Percentiles rank a stretch among this genome's conserved stretches.
Evolutionary conservation across 35 echinoderm and acorn worm species (phyloP).

Genomic region (Anneissia japonica): DNA sequence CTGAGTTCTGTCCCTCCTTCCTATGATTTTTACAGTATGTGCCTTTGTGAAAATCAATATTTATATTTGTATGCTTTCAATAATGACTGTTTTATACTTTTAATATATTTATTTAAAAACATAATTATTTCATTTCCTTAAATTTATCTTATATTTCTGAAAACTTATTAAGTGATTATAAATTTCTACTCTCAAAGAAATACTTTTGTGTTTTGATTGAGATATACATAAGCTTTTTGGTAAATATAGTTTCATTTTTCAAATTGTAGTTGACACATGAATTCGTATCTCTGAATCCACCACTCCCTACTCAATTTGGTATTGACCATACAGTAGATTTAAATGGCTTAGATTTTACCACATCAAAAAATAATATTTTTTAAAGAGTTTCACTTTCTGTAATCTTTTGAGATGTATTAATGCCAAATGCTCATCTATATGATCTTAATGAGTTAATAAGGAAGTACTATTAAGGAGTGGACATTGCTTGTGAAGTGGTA

Average conservation of each 20-base stretch:
- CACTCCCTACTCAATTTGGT: neutral
- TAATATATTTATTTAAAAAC: no score
- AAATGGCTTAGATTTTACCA: neutral
- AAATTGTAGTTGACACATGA: neutral
- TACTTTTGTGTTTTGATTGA: no score
- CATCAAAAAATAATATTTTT: neutral
- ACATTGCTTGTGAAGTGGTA: neutral
- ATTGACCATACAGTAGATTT: neutral
- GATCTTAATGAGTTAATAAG: neutral
- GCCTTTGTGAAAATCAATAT: no score
- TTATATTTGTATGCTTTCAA: no score
- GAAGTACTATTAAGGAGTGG: neutral
- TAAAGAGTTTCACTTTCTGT: neutral
- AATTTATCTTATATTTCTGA: no score
- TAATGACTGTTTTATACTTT: no score
- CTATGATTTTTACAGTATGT: no score
- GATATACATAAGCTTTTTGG: neutral
- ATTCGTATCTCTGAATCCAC: neutral
- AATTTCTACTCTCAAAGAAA: no score
- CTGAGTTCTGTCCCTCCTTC: no score
- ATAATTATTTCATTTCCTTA: no score
- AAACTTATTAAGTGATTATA: no score
- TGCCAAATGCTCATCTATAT: neutral
- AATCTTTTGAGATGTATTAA: neutral
- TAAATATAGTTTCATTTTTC: neutral